Evolutionary conservation across 2,113 vertebrate species (phyloP), one percentile per base, ranked within the genome.

Genomic region (Ascaphus truei): DNA sequence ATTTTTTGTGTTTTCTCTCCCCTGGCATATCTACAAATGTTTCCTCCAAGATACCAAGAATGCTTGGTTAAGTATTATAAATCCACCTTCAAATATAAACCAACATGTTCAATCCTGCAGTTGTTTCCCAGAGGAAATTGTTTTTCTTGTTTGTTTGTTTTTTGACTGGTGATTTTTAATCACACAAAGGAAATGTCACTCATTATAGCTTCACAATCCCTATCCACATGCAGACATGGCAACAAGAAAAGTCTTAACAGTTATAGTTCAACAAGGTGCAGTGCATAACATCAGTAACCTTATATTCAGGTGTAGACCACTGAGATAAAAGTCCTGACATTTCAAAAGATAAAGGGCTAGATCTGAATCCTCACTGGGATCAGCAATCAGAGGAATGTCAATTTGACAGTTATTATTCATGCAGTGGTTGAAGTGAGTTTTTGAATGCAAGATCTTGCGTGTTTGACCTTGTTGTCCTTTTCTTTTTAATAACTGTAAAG

Each of bases 291-390:
- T 62, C 45, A 72, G 15, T 72, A 71, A 75, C 71, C 73, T 31
- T 3, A 64, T 79, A 33, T 81, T 77, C 64, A 78, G 47, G 4
- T 1, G 10, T 12, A 72, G 30, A 37, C 15, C 34, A 39, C 37
- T 66, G 45, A 73, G 62, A 78, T 76, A 79, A 76, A 81, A 77
- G 52, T 72, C 26, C 55, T 80, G 62, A 31, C 60, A 78, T 73
- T 74, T 79, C 50, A 50, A 72, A 75, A 64, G 15, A 7, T 27
- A 58, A 39, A 22, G 57, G 73, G 63, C 15, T 71, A 26, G 58
- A 73, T 56, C 58, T 73, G 75, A 76, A 79, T 62, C 50, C n/a
- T 72, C 73, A 73, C 9, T 4, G 63, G 59, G 62, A 76, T 78
- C 68, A 75, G 52, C 1, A 1, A 64, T 65, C 62, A 77, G 6